Evolutionary conservation across 2,113 vertebrate genomes (phyloP), one percentile per base, ranked within the genome.

Genomic region (Centrocercus urophasianus): DNA sequence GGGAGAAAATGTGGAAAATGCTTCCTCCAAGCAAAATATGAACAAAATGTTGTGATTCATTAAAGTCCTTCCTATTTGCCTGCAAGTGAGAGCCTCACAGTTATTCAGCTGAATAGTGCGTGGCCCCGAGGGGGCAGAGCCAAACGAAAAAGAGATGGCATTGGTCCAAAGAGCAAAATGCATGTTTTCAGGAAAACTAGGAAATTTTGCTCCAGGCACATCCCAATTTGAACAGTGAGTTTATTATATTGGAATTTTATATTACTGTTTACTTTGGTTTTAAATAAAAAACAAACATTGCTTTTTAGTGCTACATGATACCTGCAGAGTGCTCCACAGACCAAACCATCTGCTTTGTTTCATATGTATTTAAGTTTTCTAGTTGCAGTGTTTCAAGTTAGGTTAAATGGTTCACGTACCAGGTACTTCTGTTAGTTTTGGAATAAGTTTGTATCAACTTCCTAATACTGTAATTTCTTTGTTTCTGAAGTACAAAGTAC

Each of bases 131-230:
- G 81, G 92, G 77, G 61, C 66, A 91, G 91, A 88, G 93, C 88
- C 93, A 91, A 38, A 83, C 92, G 93, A 94, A 91, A 90, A 89
- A 56, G 83, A 77, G 56, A 18, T 96, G 96, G 96, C 95, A 69
- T 80, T 43, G 61, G 74, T 96, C 97, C 97, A 97, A 96, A 92
- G 76, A 82, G 88, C 92, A 94, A 95, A 97, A 94, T 21, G 81
- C 82, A 34, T 87, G 77, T 97, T 97, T 97, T 97, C 89, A 93
- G 92, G 95, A 97, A 97, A 97, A 96, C 94, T 52, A 56, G 94
- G 93, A 94, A 94, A 95, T 89, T 89, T 92, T 93, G 89, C 96
- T 95, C 8, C 36, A 96, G 95, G 96, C 95, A 90, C 75, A 92
- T 93, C 93, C 57, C 85, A 74, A 0, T 80, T 78, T 63, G 60